Conservation (phyloP, 2,797 vertebrate species). For the Schizopygopsis pylzovi region DNA sequence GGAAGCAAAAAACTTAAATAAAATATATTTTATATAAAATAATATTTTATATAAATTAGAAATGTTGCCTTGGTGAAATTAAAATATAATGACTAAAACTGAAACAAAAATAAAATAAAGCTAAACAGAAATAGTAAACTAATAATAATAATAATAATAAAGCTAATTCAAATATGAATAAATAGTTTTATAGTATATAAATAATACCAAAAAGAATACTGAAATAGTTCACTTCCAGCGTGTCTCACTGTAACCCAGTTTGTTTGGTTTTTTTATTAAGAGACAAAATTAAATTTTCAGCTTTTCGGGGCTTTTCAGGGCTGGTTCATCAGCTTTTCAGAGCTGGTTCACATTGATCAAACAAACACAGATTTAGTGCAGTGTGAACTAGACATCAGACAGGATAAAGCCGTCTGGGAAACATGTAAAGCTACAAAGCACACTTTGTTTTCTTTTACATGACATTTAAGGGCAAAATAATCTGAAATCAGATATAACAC, state of each 20-base stretch:
- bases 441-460: background rate
- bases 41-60: too few species aligned
- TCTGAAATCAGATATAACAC: slow-evolving; percentile 12
- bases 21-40: too few species aligned
- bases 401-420: background rate
- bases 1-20: background rate
- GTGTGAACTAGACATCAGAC: background rate
- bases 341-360: background rate
- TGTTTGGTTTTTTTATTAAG: background rate
- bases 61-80: background rate
- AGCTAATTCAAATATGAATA: background rate
- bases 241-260: too few species aligned
- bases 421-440: background rate
- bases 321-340: background rate
- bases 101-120: background rate
- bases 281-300: background rate
- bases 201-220: background rate
- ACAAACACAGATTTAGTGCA: background rate
- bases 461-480: background rate
- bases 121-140: background rate
- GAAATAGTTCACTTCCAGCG: background rate
- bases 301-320: too few species aligned
- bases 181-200: background rate
- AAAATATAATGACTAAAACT: background rate
- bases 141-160: background rate